Evolutionary conservation across 1,140 invertebrate species (phyloP), one percentile per base, ranked within the genome.

Genomic region (Aricia agestis): DNA sequence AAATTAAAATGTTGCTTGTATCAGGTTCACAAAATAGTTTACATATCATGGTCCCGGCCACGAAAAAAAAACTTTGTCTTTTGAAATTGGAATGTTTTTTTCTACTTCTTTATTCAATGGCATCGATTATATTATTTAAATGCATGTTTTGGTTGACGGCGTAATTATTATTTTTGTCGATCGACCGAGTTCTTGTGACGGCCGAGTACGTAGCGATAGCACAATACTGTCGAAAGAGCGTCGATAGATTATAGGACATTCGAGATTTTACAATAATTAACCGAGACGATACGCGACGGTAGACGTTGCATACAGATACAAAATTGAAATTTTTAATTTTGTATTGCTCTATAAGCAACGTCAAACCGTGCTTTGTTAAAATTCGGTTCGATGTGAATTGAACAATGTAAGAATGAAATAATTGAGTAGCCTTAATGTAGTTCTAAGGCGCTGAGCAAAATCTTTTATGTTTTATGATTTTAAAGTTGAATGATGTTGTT

Each of bases 61-160:
- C 45, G 13, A 52, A 52, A 52, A 45, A 11, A 52, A 15, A 15
- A 42, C 7, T 42, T 42, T 42, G 41, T 2, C 41, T 42, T 63
- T 19, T 19, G 18, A 25, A 63, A 63, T 63, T 25, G 5, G 19
- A 63, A 63, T 63, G 10, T 63, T 59, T 9, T 17, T 59, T 59
- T 58, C 19, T 63, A 63, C 2, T 19, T 63, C 59, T 63, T 63
- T 63, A 63, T 63, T 63, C 59, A 63, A 63, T 63, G 59, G 59
- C 59, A 63, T 19, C 18, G 17, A 63, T 25, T 63, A 19, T 10
- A 31, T 2, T 18, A 19, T 63, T 63, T 63, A 63, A 63, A 63
- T 63, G 59, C 59, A 63, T 63, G 59, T 63, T 59, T 63, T 63
- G 59, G 59, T 63, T 63, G 59, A 25, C 59, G 59, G 59, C 18